phyloP scores from a whole-genome alignment of 2,113 vertebrate genomes.

The Burhinus bistriatus region DNA sequence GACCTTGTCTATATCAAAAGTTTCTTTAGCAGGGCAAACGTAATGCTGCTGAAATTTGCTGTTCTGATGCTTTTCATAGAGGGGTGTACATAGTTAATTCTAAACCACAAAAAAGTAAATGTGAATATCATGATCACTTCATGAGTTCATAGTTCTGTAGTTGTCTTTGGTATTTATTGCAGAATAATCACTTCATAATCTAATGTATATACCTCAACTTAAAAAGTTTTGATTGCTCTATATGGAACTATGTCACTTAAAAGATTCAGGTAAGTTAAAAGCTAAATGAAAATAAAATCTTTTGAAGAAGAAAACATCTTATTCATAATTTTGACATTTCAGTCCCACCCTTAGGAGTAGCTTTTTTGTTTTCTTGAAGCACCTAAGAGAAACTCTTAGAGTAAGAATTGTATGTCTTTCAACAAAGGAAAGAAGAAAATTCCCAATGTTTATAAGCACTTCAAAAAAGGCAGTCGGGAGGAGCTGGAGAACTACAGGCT shows the following conservation, averaged over 20 bases:
- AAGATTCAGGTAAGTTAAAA: background rate
- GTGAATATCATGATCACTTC: background rate
- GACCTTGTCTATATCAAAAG: background rate
- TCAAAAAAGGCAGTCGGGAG: background rate
- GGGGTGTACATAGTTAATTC: background rate
- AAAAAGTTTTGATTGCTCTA: background rate
- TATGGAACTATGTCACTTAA: background rate
- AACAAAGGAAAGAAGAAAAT: background rate
- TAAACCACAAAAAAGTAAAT: background rate
- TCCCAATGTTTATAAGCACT: background rate
- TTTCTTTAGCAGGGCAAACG: background rate
- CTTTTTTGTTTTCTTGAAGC: background rate
- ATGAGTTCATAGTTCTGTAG: background rate
- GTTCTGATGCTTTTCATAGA: background rate
- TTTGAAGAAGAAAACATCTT: background rate
- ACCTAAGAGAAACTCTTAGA: background rate
- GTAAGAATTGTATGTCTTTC: background rate
- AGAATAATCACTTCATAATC: background rate
- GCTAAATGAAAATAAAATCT: background rate
- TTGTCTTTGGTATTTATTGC: background rate
- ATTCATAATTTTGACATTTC: background rate
- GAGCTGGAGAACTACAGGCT: background rate
- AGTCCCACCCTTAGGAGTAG: background rate
- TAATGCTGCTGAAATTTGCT: background rate
- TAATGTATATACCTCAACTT: background rate